These are phyloP conservation scores for Tyria jacobaeae DNA, from an alignment of 2,888 invertebrate genomes.

Conservation along the genomic window DNA sequence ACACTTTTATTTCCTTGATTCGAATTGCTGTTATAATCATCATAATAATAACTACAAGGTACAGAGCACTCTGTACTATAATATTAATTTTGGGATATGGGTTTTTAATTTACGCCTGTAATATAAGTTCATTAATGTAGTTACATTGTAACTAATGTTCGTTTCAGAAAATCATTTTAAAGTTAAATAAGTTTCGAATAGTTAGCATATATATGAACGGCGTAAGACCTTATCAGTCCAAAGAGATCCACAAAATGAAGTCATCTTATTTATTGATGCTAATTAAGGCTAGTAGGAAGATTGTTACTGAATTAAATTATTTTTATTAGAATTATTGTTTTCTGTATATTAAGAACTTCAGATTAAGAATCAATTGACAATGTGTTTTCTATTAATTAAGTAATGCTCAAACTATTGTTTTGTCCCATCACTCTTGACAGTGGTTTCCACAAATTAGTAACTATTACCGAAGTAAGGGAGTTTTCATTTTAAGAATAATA, in stretches of 20 bases:
- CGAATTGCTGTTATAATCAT: conserved; percentile 36
- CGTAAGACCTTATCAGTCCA: conserved; percentile 56
- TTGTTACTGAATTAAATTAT: conserved; percentile 82
- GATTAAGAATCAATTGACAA: conserved; percentile 71
- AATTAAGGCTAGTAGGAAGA: conserved; percentile 75
- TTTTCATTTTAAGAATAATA: conserved; percentile 79
- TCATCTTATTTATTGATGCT: conserved; percentile 84
- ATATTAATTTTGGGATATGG: conserved; percentile 45
- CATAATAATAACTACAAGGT: conserved; percentile 33
- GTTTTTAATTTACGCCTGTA: conserved; percentile 42
- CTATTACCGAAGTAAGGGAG: conserved; percentile 70
- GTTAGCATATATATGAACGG: conserved; percentile 45
- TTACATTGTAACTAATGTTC: conserved; percentile 38
- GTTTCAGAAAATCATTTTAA: conserved; percentile 34
- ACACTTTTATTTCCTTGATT: conserved; percentile 58
- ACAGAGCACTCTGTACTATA: conserved; percentile 42
- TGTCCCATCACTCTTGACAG: conserved; percentile 54
- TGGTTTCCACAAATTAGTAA: conserved; percentile 68
- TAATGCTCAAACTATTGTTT: conserved; percentile 75
- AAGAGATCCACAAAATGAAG: conserved; percentile 78
- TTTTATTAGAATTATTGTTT: conserved; percentile 77
- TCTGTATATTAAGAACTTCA: conserved; percentile 82
- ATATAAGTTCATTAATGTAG: conserved; percentile 31
- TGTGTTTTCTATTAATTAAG: conserved; percentile 72
- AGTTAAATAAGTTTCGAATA: conserved; percentile 39